Percentiles rank a stretch among this genome's conserved stretches.
phyloP scores from a whole-genome alignment of 2,888 invertebrate genomes.

The Cerastoderma edule region DNA sequence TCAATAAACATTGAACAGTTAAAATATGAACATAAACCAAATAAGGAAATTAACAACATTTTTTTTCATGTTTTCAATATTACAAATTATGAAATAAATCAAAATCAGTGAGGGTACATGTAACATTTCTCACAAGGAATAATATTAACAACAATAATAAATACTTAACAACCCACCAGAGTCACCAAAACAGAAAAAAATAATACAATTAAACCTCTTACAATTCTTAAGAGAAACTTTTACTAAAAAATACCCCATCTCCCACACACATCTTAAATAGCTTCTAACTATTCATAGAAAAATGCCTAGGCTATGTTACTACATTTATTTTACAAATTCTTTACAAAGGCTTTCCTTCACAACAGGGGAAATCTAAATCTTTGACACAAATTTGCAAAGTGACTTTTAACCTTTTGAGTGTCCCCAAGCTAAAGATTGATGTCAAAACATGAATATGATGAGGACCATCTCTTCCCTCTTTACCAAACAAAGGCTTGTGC shows the following conservation, averaged over 20 bases:
- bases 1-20: conserved; percentile 32
- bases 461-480: too few species aligned
- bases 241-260: conserved; percentile 20
- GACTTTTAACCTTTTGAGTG: too few species aligned
- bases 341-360: not conserved
- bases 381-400: too few species aligned
- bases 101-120: conserved; percentile 23
- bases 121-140: conserved; percentile 37
- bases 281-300: not conserved
- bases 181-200: conserved; percentile 10
- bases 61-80: conserved; percentile 16
- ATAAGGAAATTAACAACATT: conserved; percentile 17
- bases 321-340: too few species aligned
- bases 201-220: conserved; percentile 9
- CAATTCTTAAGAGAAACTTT: conserved; percentile 1
- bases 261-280: not conserved
- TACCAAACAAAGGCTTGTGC: too few species aligned
- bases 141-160: conserved; percentile 59
- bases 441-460: too few species aligned
- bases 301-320: too few species aligned
- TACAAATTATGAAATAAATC: conserved; percentile 23
- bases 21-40: conserved; percentile 30
- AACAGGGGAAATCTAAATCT: not conserved
- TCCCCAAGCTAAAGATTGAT: too few species aligned
- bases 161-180: conserved; percentile 43